Conservation (phyloP, 2,113 vertebrate species). For the Pangasianodon gigas region DNA sequence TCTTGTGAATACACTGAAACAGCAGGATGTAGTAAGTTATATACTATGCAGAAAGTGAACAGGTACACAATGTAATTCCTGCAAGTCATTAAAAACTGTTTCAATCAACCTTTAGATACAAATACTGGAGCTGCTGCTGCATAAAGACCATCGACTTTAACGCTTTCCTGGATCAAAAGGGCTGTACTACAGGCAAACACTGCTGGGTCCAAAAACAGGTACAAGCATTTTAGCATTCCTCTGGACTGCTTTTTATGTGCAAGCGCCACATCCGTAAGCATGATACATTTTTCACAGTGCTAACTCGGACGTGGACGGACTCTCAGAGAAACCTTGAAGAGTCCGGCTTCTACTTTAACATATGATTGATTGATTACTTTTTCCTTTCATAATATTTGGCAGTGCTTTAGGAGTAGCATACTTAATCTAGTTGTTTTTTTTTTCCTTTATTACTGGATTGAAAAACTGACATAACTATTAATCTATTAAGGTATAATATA, state of each 20-base stretch:
- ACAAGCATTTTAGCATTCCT: neutral
- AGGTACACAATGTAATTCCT: neutral
- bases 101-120: conserved; percentile 76
- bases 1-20: neutral
- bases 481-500: neutral
- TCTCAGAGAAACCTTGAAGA: neutral
- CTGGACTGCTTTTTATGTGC: neutral
- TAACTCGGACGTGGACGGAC: neutral
- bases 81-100: neutral
- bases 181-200: conserved; percentile 84
- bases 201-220: conserved; percentile 84
- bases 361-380: neutral
- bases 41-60: neutral
- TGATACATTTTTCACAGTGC: neutral
- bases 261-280: neutral
- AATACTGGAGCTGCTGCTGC: conserved; percentile 96
- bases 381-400: neutral
- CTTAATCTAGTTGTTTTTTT: neutral
- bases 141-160: conserved; percentile 89
- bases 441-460: neutral
- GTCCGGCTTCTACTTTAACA: neutral
- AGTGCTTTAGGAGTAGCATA: neutral
- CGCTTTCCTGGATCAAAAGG: conserved; percentile 89
- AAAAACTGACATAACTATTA: neutral
- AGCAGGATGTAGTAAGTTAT: neutral